These are phyloP conservation scores for Ptychobarbus kaznakovi DNA, from an alignment of 2,797 vertebrate genomes.

Conservation along the genomic window DNA sequence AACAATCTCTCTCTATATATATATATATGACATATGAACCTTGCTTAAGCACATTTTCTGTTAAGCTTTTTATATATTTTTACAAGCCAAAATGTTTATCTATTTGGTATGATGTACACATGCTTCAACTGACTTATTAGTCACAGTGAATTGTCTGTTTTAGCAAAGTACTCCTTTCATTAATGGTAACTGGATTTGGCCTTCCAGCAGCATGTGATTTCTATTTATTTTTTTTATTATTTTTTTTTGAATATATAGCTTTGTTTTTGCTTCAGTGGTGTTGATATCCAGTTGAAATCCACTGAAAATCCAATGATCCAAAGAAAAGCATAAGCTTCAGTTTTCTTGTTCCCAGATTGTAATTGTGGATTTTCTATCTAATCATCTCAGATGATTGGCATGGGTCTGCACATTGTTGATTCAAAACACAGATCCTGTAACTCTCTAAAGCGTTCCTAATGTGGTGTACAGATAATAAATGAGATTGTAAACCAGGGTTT, in stretches of 20 bases:
- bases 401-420: not conserved
- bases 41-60: not conserved
- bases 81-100: not conserved
- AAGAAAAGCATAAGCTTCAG: not conserved
- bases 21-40: not conserved
- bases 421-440: not conserved
- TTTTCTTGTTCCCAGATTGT: not conserved
- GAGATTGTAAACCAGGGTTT: not conserved
- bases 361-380: not conserved
- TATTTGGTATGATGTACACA: not conserved
- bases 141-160: not conserved
- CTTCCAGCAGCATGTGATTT: not conserved
- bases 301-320: too few species aligned
- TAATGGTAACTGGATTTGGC: slow-evolving; percentile 16
- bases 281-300: not conserved
- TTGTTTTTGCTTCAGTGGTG: slow-evolving; percentile 16
- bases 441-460: not conserved
- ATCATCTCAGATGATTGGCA: not conserved
- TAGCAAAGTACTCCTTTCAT: not conserved
- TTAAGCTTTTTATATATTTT: not conserved
- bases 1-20: not conserved
- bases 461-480: slow-evolving; percentile 11
- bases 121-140: slow-evolving; percentile 7
- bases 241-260: not conserved
- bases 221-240: too few species aligned